Evolutionary conservation across 2,797 vertebrate species (phyloP), one percentile per base, ranked within the genome.

Genomic region (Buceros bicornis): DNA sequence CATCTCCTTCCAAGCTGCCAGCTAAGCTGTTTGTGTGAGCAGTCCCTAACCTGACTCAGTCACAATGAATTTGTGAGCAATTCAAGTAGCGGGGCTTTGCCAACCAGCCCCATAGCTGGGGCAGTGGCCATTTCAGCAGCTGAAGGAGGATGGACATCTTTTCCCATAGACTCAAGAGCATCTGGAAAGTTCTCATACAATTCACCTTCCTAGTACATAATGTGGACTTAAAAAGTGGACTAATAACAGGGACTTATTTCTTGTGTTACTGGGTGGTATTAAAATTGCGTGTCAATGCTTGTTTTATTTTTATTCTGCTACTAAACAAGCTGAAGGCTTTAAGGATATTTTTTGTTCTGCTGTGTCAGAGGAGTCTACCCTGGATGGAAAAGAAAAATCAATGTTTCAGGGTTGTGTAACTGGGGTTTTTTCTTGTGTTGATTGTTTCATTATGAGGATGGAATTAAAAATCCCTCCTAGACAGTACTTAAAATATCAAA

Each of bases 401-500:
- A 20, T 97, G 95, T 98, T 98, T 97, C 95, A 96, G 93, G 92
- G 80, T 96, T 97, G 96, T 98, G 90, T 97, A 98, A 97, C 97
- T 96, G 95, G 89, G 66, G 54, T 1, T 13, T 92, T 93, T 89
- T 90, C 79, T 95, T 90, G 86, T 84, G 85, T 83, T 97, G 91
- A 95, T 96, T 96, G 94, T 98, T 98, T 98, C 97, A 98, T 98
- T 98, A 98, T 97, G 96, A 98, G 96, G 95, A 98, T 98, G 97
- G 97, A 98, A 98, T 98, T 98, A 98, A 98, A 98, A 98, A 98
- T 98, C 98, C 98, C 98, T 98, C 96, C 98, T 98, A 98, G 98
- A 98, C 97, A 98, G 97, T 98, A 98, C 98, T 98, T 98, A 98
- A 98, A 98, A 98, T 98, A 98, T 98, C 98, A 98, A 98, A 98